A percentile compares a stretch with the other conserved stretches of the same genome.
phyloP scores from a whole-genome alignment of 2,888 invertebrate genomes.

The Erebia aethiops region DNA sequence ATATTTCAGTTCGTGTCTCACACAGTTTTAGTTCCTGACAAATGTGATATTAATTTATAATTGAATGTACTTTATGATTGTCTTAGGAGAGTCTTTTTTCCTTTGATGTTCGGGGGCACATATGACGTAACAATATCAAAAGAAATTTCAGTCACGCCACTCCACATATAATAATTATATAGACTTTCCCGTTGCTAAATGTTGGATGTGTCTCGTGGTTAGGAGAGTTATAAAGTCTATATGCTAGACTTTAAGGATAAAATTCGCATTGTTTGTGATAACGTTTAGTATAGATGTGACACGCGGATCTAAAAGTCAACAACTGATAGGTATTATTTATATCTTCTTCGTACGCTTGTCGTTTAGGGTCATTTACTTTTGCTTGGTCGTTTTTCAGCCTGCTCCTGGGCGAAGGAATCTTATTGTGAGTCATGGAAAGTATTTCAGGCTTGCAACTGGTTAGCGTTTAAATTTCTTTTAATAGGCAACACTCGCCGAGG shows the following conservation, averaged over 20 bases:
- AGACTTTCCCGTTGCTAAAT: slow-evolving; percentile 25
- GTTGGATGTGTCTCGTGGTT: slow-evolving; percentile 22
- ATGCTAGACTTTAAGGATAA: slow-evolving; percentile 39
- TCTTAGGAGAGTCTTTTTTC: slow-evolving; percentile 58
- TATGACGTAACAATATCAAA: slow-evolving; percentile 60
- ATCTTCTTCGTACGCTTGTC: slow-evolving; percentile 64
- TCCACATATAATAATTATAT: slow-evolving; percentile 65
- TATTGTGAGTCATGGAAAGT: slow-evolving; percentile 41
- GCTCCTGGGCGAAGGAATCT: slow-evolving; percentile 47
- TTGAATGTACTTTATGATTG: slow-evolving; percentile 61
- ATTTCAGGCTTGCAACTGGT: slow-evolving; percentile 31
- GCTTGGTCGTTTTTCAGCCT: slow-evolving; percentile 58
- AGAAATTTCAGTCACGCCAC: slow-evolving; percentile 74
- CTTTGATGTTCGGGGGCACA: slow-evolving; percentile 45
- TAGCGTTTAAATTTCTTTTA: slow-evolving; percentile 35
- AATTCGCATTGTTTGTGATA: slow-evolving; percentile 44
- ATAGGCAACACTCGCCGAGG: slow-evolving; percentile 23
- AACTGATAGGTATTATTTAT: slow-evolving; percentile 73
- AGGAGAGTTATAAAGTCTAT: slow-evolving; percentile 27
- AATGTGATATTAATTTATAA: slow-evolving; percentile 64
- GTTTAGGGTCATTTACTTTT: slow-evolving; percentile 73
- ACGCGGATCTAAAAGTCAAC: slow-evolving; percentile 55
- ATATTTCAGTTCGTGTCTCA: slow-evolving; percentile 54
- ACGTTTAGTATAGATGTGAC: slow-evolving; percentile 42
- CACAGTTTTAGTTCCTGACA: slow-evolving; percentile 54